These are phyloP conservation scores for Shinisaurus crocodilurus DNA, from an alignment of 2,113 vertebrate genomes.

Conservation along the genomic window DNA sequence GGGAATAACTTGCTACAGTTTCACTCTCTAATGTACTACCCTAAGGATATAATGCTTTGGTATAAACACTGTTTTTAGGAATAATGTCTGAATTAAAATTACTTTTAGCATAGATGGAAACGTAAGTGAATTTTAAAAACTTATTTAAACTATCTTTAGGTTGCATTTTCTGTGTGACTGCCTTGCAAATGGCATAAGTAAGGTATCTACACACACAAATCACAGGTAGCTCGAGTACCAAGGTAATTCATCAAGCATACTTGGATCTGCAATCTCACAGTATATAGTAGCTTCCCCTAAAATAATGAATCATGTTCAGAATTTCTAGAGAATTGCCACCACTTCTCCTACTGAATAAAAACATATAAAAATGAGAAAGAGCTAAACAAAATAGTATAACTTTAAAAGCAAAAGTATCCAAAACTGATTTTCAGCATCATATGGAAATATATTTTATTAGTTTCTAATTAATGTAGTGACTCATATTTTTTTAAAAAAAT, in stretches of 20 bases:
- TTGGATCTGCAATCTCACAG: neutral
- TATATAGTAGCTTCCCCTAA: neutral
- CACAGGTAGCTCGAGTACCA: neutral
- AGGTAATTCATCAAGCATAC: neutral
- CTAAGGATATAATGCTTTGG: neutral
- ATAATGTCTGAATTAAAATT: neutral
- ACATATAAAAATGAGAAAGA: neutral
- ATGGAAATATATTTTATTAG: neutral
- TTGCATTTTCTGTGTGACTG: neutral
- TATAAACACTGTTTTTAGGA: constrained; percentile 20
- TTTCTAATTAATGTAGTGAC: constrained; percentile 5
- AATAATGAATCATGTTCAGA: neutral
- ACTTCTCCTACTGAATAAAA: neutral
- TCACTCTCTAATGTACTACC: constrained; percentile 17
- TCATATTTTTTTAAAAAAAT: neutral
- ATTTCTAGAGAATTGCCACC: neutral
- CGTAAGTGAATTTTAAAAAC: neutral
- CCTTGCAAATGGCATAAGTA: neutral
- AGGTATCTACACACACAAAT: neutral
- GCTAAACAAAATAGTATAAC: neutral
- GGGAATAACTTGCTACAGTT: neutral
- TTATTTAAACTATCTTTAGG: neutral
- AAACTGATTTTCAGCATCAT: neutral
- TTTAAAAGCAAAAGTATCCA: neutral
- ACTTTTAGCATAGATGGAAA: neutral